Evolutionary conservation across 2,113 vertebrate species (phyloP).

Genomic region (Platysteira castanea): DNA sequence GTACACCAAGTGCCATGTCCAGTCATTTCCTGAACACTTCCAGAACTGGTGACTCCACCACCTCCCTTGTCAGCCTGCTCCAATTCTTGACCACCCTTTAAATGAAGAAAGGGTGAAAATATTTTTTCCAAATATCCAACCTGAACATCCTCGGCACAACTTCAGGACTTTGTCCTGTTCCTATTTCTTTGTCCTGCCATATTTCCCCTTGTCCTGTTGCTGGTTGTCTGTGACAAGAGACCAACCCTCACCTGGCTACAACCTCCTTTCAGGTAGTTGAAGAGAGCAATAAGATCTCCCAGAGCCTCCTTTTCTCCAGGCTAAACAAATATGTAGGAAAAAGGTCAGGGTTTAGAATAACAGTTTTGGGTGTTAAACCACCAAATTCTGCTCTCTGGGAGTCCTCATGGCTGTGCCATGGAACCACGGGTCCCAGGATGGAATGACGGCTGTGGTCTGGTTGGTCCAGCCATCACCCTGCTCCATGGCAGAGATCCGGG

Average conservation of each 20-base stretch:
- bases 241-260: background rate
- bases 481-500: background rate
- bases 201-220: accelerated
- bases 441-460: accelerated
- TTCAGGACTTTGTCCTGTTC: background rate
- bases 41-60: background rate
- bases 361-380: background rate
- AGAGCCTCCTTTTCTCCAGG: background rate
- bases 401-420: background rate
- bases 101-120: background rate
- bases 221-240: background rate
- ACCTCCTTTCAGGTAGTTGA: background rate
- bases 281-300: background rate
- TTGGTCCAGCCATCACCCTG: accelerated
- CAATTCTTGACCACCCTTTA: background rate
- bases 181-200: background rate
- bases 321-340: background rate
- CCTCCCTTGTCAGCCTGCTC: background rate
- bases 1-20: too few species aligned
- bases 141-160: accelerated
- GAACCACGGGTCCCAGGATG: accelerated
- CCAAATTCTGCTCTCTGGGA: background rate
- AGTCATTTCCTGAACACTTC: background rate
- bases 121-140: background rate
- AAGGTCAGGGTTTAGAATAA: background rate